A percentile compares a stretch with the other conserved stretches of the same genome.
Evolutionary conservation across 2,888 invertebrate species (phyloP).

Genomic region (Dorcus parallelipipedus): DNA sequence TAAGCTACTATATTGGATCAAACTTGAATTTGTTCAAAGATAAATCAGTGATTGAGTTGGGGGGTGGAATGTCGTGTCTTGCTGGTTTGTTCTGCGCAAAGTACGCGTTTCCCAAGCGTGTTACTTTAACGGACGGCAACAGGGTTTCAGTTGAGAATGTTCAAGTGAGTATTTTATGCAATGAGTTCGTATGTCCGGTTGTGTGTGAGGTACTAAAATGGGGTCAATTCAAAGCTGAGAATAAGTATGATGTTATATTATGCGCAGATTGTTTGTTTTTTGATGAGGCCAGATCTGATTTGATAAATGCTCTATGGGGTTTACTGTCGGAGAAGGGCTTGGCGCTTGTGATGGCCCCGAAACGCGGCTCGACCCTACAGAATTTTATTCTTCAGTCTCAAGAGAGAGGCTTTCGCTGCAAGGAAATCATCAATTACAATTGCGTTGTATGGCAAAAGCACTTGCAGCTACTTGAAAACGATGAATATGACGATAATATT

Average conservation of each 20-base stretch:
- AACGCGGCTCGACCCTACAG: slow-evolving; percentile 67
- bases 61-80: slow-evolving; percentile 82
- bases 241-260: slow-evolving; percentile 66
- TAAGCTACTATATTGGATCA: slow-evolving; percentile 65
- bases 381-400: slow-evolving; percentile 63
- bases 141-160: slow-evolving; percentile 71
- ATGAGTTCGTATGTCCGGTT: slow-evolving; percentile 56
- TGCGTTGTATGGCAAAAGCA: slow-evolving; percentile 66
- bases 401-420: slow-evolving; percentile 57
- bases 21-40: slow-evolving; percentile 63
- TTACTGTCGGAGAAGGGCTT: slow-evolving; percentile 60
- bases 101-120: slow-evolving; percentile 59
- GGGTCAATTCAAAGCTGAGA: slow-evolving; percentile 42
- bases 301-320: slow-evolving; percentile 66
- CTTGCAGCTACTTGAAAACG: slow-evolving; percentile 56
- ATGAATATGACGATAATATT: slow-evolving; percentile 65
- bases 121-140: slow-evolving; percentile 78
- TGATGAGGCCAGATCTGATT: slow-evolving; percentile 65
- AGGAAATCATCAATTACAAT: slow-evolving; percentile 60
- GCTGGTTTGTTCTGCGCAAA: slow-evolving; percentile 72
- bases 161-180: slow-evolving; percentile 61
- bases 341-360: slow-evolving; percentile 74
- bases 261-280: slow-evolving; percentile 80
- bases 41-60: slow-evolving; percentile 71
- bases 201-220: slow-evolving; percentile 57